Evolutionary conservation across 2,797 vertebrate genomes (phyloP).

Genomic region (Miichthys miiuy): DNA sequence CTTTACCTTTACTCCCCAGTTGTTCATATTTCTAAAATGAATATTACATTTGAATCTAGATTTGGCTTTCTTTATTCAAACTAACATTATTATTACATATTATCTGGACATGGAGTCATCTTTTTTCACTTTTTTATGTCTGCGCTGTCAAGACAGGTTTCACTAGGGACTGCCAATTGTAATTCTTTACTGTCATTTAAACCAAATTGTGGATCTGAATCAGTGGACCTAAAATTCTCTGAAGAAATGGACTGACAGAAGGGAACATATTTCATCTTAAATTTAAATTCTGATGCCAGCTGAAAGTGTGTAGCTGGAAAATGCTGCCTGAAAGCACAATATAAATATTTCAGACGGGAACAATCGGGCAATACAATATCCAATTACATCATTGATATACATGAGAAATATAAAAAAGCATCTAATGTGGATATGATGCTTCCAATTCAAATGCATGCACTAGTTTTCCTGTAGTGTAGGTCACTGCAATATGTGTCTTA

Average conservation of each 20-base stretch:
- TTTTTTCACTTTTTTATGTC: constrained; percentile 94
- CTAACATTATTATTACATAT: constrained; percentile 99
- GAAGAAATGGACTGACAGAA: constrained; percentile 86
- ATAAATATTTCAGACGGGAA: constrained; percentile 57
- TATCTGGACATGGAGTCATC: constrained; percentile 96
- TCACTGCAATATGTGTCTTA: neutral
- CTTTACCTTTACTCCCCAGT: constrained; percentile 91
- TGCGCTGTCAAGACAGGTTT: constrained; percentile 92
- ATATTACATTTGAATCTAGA: constrained; percentile 98
- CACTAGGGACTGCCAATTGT: constrained; percentile 90
- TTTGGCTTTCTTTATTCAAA: constrained; percentile 94
- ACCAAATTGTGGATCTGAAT: constrained; percentile 91
- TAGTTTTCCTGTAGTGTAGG: neutral
- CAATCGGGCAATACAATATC: constrained; percentile 52
- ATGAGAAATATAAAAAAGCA: constrained; percentile 44
- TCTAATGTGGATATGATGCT: constrained; percentile 29
- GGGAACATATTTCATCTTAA: constrained; percentile 87
- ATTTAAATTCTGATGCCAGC: constrained; percentile 85
- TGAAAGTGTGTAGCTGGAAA: constrained; percentile 64
- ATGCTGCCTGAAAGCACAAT: constrained; percentile 51
- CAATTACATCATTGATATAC: constrained; percentile 33
- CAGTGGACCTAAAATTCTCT: constrained; percentile 86
- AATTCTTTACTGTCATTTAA: constrained; percentile 98
- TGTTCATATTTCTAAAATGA: constrained; percentile 98
- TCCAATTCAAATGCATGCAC: constrained; percentile 3